Evolutionary conservation across 2,888 invertebrate species (phyloP).

Genomic region (Sinohyriopsis cumingii): DNA sequence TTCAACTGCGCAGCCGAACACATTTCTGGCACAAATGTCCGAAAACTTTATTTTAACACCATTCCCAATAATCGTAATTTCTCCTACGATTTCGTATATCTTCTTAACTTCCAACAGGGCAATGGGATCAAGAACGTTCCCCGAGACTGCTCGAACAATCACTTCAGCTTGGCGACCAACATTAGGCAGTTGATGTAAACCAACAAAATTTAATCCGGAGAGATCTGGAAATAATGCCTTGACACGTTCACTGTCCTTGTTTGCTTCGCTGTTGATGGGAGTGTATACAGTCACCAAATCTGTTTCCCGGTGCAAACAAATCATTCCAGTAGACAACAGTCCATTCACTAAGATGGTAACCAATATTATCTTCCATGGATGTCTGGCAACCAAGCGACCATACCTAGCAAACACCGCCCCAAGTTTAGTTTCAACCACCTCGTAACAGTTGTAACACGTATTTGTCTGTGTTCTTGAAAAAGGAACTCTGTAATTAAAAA

Average conservation of each 20-base stretch:
- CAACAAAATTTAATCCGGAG: constrained; percentile 14
- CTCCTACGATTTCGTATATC: no score
- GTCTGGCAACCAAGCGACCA: constrained; percentile 6
- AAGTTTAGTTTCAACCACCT: constrained; percentile 7
- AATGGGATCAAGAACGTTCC: constrained; percentile 8
- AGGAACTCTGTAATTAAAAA: no score
- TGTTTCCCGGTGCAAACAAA: constrained; percentile 37
- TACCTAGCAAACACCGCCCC: constrained; percentile 11
- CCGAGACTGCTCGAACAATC: constrained; percentile 11
- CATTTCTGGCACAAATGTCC: constrained; percentile 8
- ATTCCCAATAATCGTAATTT: no score
- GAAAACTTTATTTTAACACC: no score
- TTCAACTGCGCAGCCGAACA: constrained; percentile 6
- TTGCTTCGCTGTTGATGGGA: constrained; percentile 44
- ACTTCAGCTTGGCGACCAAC: constrained; percentile 18
- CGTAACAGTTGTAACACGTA: not conserved
- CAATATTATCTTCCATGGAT: constrained; percentile 10
- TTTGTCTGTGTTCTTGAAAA: no score
- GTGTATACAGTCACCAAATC: constrained; percentile 44
- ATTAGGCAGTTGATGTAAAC: constrained; percentile 7
- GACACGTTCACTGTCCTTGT: constrained; percentile 30
- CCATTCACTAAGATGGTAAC: constrained; percentile 13
- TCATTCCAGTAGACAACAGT: constrained; percentile 26
- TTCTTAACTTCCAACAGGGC: no score
- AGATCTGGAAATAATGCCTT: constrained; percentile 22